Conservation (phyloP, 2,888 invertebrate species). For the Drosophila koepferae region DNA sequence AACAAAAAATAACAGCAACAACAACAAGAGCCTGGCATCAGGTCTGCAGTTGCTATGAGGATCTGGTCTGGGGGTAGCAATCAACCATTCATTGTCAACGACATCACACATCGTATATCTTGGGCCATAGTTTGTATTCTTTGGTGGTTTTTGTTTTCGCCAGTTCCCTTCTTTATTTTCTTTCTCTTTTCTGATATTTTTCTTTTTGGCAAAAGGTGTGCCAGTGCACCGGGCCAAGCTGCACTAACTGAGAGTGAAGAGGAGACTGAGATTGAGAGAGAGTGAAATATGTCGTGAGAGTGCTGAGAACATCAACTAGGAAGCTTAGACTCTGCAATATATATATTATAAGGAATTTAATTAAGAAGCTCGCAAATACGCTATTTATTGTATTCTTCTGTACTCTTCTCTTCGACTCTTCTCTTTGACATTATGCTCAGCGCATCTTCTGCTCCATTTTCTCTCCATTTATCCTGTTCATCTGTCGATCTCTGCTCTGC, state of each 20-base stretch:
- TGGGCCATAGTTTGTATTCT: conserved; percentile 59
- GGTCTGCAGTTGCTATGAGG: conserved; percentile 49
- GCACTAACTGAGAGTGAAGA: background rate
- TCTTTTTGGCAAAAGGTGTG: conserved; percentile 47
- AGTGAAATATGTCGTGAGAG: background rate
- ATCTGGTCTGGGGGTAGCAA: conserved; percentile 58
- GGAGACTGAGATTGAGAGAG: background rate
- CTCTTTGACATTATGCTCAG: too few species aligned
- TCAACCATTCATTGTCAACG: conserved; percentile 82
- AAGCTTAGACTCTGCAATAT: background rate
- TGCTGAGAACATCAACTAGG: too few species aligned
- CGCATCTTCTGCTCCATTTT: conserved; percentile 12
- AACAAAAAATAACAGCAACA: conserved; percentile 26
- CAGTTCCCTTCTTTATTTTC: conserved; percentile 26
- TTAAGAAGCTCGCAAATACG: too few species aligned
- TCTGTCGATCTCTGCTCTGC: conserved; percentile 34
- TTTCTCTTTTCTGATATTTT: conserved; percentile 30
- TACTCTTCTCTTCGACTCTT: too few species aligned
- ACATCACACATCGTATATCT: conserved; percentile 83
- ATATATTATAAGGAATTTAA: too few species aligned
- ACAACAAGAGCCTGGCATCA: conserved; percentile 34
- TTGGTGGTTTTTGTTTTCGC: conserved; percentile 50
- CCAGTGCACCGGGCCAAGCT: conserved; percentile 54
- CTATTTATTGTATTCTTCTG: too few species aligned
- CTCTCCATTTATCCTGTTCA: conserved; percentile 42